A percentile compares a stretch with the other conserved stretches of the same genome.
Evolutionary conservation across 1,140 invertebrate species (phyloP).

Genomic region (Drosophila kohkoa): DNA sequence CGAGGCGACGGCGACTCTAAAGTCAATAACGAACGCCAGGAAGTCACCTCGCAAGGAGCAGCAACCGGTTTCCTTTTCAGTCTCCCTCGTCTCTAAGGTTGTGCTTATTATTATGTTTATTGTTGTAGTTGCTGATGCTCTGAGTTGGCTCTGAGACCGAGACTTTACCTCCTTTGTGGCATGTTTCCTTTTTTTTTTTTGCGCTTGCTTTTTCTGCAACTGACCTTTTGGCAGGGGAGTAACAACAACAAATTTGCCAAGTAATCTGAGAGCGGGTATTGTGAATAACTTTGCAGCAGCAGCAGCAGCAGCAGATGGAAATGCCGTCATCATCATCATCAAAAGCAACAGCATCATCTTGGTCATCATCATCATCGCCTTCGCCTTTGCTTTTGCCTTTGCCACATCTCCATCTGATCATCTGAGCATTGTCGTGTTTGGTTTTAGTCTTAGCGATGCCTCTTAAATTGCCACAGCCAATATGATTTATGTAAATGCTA

Average conservation of each 20-base stretch:
- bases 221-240: constrained; percentile 50
- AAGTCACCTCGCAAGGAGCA: constrained; percentile 52
- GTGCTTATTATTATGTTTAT: constrained; percentile 48
- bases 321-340: constrained; percentile 67
- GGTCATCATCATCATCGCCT: constrained; percentile 6
- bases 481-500: constrained; percentile 80
- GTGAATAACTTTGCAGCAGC: constrained; percentile 48
- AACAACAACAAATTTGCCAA: constrained; percentile 61
- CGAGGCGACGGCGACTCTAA: constrained; percentile 23
- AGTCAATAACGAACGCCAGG: constrained; percentile 71
- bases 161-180: constrained; percentile 28
- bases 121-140: constrained; percentile 38
- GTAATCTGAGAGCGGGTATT: constrained; percentile 37
- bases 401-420: constrained; percentile 6
- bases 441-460: constrained; percentile 39
- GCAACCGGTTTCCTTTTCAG: constrained; percentile 61
- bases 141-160: constrained; percentile 13
- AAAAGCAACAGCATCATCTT: constrained; percentile 27
- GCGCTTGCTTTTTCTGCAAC: neutral
- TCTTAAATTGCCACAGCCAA: constrained; percentile 67
- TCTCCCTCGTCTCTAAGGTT: constrained; percentile 42
- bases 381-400: too few relatives aligned
- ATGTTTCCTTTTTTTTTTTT: constrained; percentile 7
- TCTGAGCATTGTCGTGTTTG: constrained; percentile 47
- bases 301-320: constrained; percentile 49